Percentiles rank a stretch among this genome's conserved stretches.
Evolutionary conservation across 2,113 vertebrate species (phyloP).

Genomic region (Leuciscus idus): DNA sequence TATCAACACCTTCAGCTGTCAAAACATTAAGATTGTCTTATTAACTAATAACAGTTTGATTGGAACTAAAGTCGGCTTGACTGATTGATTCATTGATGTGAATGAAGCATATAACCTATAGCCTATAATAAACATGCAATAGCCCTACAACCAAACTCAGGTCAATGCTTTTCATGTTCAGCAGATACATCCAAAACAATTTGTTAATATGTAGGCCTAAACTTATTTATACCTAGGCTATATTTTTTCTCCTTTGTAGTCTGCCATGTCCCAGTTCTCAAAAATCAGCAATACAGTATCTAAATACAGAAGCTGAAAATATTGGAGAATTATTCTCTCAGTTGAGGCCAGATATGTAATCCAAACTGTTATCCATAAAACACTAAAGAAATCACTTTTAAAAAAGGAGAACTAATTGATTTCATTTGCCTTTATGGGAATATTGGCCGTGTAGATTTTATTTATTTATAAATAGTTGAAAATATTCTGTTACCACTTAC

Average conservation of each 20-base stretch:
- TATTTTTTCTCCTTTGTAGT: neutral
- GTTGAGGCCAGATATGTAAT: neutral
- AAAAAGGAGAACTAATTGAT: neutral
- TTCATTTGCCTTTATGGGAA: neutral
- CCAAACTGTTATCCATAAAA: neutral
- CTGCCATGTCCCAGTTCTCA: neutral
- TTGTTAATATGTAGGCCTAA: neutral
- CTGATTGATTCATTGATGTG: neutral
- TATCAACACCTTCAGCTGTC: neutral
- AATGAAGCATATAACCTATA: too few species aligned
- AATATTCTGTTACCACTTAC: neutral
- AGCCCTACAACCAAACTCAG: neutral
- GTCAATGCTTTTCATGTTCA: neutral
- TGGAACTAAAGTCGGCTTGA: neutral
- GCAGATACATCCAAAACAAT: neutral
- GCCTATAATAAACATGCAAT: neutral
- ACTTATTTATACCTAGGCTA: neutral
- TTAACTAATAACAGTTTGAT: neutral
- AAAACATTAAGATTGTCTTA: neutral
- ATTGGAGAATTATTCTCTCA: neutral
- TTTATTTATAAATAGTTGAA: neutral
- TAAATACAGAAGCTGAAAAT: neutral
- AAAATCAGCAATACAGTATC: neutral
- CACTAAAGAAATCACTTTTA: neutral
- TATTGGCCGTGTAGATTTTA: neutral